Conservation (phyloP, 1,140 invertebrate genomes). For the Helicorthomorpha holstii region DNA sequence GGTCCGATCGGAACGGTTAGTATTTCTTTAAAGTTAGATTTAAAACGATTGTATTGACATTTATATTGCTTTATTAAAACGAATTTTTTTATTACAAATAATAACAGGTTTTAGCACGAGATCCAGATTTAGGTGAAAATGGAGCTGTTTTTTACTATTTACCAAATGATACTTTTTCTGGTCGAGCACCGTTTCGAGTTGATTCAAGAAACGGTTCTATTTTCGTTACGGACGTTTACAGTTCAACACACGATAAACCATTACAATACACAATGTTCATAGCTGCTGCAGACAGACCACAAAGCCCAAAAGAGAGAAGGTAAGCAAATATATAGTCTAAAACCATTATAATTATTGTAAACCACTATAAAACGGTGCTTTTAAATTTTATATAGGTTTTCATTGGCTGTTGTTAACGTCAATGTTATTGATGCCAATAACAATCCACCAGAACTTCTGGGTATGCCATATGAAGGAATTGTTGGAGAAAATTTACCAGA, state of each 20-base stretch:
- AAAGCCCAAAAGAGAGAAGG: conserved; percentile 16
- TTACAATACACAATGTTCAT: conserved; percentile 18
- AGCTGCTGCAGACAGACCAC: conserved; percentile 16
- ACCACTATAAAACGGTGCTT: background rate
- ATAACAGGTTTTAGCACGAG: conserved; percentile 16
- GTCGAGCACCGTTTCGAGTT: conserved; percentile 17
- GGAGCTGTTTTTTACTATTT: conserved; percentile 17
- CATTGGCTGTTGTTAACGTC: conserved; percentile 40
- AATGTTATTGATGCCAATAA: conserved; percentile 87
- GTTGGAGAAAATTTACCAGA: conserved; percentile 57
- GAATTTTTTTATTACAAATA: background rate
- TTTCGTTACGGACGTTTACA: conserved; percentile 15
- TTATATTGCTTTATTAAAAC: no score
- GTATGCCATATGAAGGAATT: conserved; percentile 15
- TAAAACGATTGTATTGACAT: no score
- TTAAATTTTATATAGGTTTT: conserved; percentile 1
- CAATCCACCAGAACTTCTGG: conserved; percentile 52
- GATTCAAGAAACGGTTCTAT: conserved; percentile 18
- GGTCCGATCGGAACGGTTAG: conserved; percentile 15
- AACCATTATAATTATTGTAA: no score
- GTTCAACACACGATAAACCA: conserved; percentile 12
- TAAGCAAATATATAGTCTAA: conserved; percentile 7
- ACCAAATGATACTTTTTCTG: conserved; percentile 17
- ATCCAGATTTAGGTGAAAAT: conserved; percentile 19
- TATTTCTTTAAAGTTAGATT: background rate